Evolutionary conservation across 2,113 vertebrate species (phyloP), one percentile per base, ranked within the genome.

Genomic region (Eulemur macaco): DNA sequence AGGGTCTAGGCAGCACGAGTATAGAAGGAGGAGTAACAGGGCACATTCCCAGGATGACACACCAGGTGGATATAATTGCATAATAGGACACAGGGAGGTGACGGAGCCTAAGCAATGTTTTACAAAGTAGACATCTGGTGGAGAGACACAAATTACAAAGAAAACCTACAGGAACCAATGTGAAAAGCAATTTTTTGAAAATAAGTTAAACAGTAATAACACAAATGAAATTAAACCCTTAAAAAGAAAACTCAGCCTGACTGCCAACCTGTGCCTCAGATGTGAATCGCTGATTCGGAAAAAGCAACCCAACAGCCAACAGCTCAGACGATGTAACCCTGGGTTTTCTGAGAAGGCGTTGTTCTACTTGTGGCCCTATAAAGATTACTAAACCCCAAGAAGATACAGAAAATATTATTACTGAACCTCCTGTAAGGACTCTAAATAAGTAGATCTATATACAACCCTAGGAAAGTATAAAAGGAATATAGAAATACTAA

Each of bases 161-260:
- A 76, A 64, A 90, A 66, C 15, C 27, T 68, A 74, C 0, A 1
- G 73, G 39, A 89, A 54, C 27, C 56, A 84, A 34, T 31, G n/a
- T 29, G 31, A 64, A 86, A 80, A 11, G 31, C 15, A 54, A 47
- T 42, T 47, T 31, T 39, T 39, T 3, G n/a, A n/a, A 85, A 93
- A 52, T 37, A 76, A 80, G 18, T 66, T 87, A 68, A 82, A 45
- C 66, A 73, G 85, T 76, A 91, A 81, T 54, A 77, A 85, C 29
- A 50, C 31, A 60, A 45, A 39, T 89, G 47, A 96, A 95, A 89
- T 58, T 89, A 84, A 96, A 96, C 76, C 45, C 56, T 60, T 74
- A 54, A 74, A 93, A 93, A 52, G 60, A 76, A 96, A 97, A 94
- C 15, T 66, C 50, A 64, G 52, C 15, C 76, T 71, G 25, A 80